Base-by-base conservation (phyloP, 2,113 vertebrate genomes). In the Brachyistius frenatus region DNA sequence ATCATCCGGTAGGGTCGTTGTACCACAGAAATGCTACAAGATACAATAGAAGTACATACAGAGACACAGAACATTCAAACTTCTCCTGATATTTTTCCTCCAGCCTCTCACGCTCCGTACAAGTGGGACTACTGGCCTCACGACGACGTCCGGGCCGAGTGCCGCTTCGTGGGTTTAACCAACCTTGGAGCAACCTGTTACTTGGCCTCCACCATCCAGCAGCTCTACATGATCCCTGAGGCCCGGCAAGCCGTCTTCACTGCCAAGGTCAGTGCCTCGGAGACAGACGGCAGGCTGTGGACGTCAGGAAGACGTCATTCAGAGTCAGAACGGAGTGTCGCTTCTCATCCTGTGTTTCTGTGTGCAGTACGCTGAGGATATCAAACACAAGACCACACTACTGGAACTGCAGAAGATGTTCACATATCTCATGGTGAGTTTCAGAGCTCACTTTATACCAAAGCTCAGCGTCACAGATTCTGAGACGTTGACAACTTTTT, bases 41-140 rank as follows among this genome's bases (percentile, higher is more conserved):
- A 23, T 23, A 23, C 23, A 23, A 23, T 23, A 23, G 23, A 23
- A 23, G 23, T 23, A 23, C 23, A 23, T 23, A 23, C 23, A 23
- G 23, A 63, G 33, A 7, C 11, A 23, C 16, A 4, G 16, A 52
- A n/a, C 15, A n/a, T 9, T 46, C 0, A 55, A 32, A 4, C 6
- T 1, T 37, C 0, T 1, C 23, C 8, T 60, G 13, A 15, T 73
- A 0, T 52, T 31, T 31, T 4, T 39, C 55, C 16, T 4, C 3
- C 73, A 99, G 96, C 97, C 83, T 99, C 98, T 80, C 98, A 99
- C 37, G 96, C 98, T 0, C 97, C 98, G n/a, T 99, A 99, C 81
- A 99, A 99, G 68, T 99, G 98, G 98, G 98, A 99, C 89, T 99
- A 99, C 73, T 99, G 98, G 98, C 98, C 98, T 2, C 98, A 99